These are phyloP conservation scores for Atta cephalotes DNA, from an alignment of 1,140 invertebrate genomes.

Conservation along the genomic window DNA sequence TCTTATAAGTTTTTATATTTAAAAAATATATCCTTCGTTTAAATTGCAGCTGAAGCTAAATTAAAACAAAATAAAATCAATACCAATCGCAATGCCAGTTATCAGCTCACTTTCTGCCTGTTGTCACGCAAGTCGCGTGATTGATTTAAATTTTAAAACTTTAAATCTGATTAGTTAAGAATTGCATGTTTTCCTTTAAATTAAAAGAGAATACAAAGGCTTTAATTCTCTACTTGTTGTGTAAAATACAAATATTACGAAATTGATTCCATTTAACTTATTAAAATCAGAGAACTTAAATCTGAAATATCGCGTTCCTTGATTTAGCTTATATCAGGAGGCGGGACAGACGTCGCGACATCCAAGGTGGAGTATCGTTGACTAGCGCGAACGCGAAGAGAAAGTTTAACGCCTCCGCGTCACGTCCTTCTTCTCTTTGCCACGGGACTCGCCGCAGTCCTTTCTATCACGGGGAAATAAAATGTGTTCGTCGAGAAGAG, in stretches of 20 bases:
- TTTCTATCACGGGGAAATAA: slow-evolving; percentile 24
- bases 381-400: slow-evolving; percentile 14
- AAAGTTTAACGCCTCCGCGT: slow-evolving; percentile 14
- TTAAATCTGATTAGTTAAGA: slow-evolving; percentile 1
- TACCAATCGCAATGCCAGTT: neutral
- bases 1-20: neutral
- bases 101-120: neutral
- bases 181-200: neutral
- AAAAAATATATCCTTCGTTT: neutral
- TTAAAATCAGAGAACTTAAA: neutral
- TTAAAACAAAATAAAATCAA: neutral
- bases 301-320: neutral
- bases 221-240: too few species aligned
- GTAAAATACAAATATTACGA: neutral
- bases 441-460: neutral
- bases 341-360: neutral
- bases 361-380: slow-evolving; percentile 17
- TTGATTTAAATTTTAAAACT: neutral
- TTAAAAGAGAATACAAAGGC: neutral
- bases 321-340: neutral
- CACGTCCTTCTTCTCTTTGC: slow-evolving; percentile 6
- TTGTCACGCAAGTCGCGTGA: neutral
- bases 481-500: neutral
- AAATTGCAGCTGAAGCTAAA: slow-evolving; percentile 1
- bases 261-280: neutral